phyloP scores from a whole-genome alignment of 2,888 invertebrate species.

The Nomada lathburiana region DNA sequence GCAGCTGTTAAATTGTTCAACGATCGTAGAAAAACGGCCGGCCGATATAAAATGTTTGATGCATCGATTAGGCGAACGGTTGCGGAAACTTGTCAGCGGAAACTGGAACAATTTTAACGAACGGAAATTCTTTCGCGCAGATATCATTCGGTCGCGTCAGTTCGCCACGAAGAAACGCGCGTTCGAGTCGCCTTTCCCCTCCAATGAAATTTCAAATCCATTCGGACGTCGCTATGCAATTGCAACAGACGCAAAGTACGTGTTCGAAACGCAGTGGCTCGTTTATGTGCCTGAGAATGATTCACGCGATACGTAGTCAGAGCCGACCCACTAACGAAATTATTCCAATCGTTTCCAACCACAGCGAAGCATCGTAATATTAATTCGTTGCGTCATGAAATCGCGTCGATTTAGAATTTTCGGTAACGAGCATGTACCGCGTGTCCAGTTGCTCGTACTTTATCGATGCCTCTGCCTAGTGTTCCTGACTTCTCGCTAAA shows the following conservation, averaged over 20 bases:
- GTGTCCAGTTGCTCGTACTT: neutral
- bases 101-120: constrained; percentile 53
- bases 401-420: constrained; percentile 1
- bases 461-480: neutral
- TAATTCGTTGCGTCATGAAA: neutral
- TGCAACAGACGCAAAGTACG: neutral
- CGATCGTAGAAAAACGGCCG: constrained; percentile 21
- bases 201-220: neutral
- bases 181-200: neutral
- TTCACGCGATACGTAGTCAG: neutral
- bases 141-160: constrained; percentile 21
- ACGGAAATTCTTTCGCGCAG: constrained; percentile 51
- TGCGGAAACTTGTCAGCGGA: constrained; percentile 27
- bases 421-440: neutral
- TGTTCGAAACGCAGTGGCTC: constrained; percentile 21
- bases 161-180: neutral
- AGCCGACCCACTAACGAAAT: neutral
- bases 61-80: constrained; percentile 40
- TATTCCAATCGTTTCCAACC: constrained; percentile 1
- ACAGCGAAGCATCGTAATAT: neutral
- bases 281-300: constrained; percentile 11
- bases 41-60: constrained; percentile 13
- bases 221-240: neutral
- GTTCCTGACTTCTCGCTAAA: too few species aligned
- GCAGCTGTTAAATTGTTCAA: neutral